These are phyloP conservation scores for Emys orbicularis DNA, from an alignment of 2,797 vertebrate genomes.

Conservation along the genomic window DNA sequence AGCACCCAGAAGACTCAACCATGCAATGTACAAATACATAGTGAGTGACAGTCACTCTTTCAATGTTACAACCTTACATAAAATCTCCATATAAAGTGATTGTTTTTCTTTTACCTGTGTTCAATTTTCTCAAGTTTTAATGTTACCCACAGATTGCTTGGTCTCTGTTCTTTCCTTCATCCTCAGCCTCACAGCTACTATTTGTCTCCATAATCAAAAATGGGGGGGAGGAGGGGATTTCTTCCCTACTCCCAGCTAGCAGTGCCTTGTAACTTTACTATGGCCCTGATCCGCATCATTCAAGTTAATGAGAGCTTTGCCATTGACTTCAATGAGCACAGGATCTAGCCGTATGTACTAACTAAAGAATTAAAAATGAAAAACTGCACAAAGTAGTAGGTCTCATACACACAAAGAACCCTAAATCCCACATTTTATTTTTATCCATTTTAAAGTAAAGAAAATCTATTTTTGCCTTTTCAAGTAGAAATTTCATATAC, in stretches of 20 bases:
- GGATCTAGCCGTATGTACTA: not conserved
- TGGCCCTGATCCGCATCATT: too few relatives aligned
- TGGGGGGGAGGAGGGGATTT: not conserved
- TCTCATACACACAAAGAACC: not conserved
- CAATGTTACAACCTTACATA: not conserved
- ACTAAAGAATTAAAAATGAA: not conserved
- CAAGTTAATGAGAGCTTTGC: not conserved
- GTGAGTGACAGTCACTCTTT: not conserved
- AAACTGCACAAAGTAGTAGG: not conserved
- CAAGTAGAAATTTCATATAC: not conserved
- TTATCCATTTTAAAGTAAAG: not conserved
- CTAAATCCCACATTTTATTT: not conserved
- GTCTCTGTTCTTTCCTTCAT: not conserved
- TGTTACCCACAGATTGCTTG: not conserved
- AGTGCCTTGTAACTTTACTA: not conserved
- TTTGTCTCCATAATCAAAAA: not conserved
- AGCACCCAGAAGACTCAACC: not conserved
- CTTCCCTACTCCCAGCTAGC: not conserved
- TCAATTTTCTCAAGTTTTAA: not conserved
- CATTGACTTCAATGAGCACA: not conserved
- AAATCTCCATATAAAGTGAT: not conserved
- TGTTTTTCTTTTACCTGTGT: not conserved
- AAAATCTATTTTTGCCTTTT: not conserved
- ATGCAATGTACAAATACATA: accelerated
- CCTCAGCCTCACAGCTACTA: not conserved